A percentile compares a stretch with the other conserved stretches of the same genome.
phyloP scores from a whole-genome alignment of 1,140 invertebrate species.

The Phymorhynchus buccinoides region DNA sequence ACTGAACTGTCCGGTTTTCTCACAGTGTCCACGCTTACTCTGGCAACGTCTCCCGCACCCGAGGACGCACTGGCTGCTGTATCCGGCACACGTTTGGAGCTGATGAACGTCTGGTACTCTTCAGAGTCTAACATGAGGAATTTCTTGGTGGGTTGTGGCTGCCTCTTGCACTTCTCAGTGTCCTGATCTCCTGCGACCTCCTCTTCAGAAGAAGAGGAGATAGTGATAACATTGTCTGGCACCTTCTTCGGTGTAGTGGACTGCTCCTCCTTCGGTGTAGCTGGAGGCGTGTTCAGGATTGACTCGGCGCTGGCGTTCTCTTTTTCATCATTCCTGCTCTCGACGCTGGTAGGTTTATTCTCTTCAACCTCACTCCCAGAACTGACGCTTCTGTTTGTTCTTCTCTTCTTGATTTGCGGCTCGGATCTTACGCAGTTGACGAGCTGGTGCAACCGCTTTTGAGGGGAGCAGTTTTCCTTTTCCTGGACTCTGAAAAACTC shows the following conservation, averaged over 20 bases:
- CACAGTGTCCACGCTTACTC: too few species aligned
- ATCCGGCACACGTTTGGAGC: too few species aligned
- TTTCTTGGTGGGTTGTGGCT: not conserved
- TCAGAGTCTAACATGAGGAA: not conserved
- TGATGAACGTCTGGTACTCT: not conserved
- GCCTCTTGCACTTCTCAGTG: not conserved
- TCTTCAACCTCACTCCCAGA: not conserved
- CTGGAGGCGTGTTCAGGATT: not conserved
- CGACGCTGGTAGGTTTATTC: not conserved
- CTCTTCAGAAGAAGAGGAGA: not conserved
- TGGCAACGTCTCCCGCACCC: too few species aligned
- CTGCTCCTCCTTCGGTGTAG: not conserved
- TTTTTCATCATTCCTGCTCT: not conserved
- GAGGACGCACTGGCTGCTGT: too few species aligned
- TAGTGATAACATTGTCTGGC: not conserved
- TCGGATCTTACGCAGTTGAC: not conserved
- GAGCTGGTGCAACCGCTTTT: not conserved
- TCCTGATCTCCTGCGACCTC: not conserved
- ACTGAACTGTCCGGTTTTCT: too few species aligned
- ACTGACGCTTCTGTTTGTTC: not conserved
- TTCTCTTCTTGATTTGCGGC: not conserved
- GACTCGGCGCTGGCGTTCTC: not conserved
- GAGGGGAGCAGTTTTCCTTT: not conserved
- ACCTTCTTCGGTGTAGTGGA: not conserved
- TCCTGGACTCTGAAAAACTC: not conserved